These are phyloP conservation scores for Balaeniceps rex DNA, from an alignment of 2,113 vertebrate genomes.

Conservation along the genomic window DNA sequence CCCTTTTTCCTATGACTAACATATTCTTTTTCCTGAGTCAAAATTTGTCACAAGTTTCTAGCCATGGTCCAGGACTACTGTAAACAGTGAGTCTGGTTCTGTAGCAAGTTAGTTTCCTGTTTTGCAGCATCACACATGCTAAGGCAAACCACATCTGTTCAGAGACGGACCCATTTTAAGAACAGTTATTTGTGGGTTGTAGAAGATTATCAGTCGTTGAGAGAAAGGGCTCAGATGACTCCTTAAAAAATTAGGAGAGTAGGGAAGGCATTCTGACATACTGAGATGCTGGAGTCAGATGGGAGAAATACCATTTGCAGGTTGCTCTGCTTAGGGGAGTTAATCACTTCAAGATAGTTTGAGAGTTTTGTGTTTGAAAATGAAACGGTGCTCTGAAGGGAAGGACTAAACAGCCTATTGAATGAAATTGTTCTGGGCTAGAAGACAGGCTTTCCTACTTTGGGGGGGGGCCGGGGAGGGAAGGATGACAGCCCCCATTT, in stretches of 20 bases:
- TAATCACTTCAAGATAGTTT: neutral
- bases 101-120: slow-evolving; percentile 17
- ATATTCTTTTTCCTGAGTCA: neutral
- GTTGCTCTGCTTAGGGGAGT: neutral
- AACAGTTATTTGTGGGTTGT: neutral
- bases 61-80: neutral
- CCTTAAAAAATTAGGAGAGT: neutral
- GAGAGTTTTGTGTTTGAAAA: neutral
- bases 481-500: neutral
- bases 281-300: neutral
- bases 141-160: neutral
- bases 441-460: neutral
- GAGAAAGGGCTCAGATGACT: neutral
- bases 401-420: neutral
- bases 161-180: neutral
- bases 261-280: neutral
- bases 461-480: too few relatives aligned
- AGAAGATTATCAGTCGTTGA: neutral
- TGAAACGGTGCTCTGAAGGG: neutral
- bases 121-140: neutral
- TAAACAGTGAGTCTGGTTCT: neutral
- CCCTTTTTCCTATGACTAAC: neutral
- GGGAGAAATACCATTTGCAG: neutral
- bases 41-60: neutral
- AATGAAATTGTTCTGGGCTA: neutral